phyloP scores from a whole-genome alignment of 2,113 vertebrate species.

The Pitta sordida region DNA sequence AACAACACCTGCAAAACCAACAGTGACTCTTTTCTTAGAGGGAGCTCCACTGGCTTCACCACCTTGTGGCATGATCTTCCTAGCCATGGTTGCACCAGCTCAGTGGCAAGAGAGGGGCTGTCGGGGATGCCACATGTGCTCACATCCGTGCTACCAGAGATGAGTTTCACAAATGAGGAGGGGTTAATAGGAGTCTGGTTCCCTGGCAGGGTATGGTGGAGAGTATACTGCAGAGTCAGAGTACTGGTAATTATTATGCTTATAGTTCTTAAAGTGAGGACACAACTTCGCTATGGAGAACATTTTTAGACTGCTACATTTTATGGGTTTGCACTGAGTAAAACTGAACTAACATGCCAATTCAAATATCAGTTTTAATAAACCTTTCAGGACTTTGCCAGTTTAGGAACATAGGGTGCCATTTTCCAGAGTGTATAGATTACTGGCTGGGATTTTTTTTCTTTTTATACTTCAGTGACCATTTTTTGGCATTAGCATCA shows the following conservation, averaged over 20 bases:
- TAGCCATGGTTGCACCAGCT: rapidly evolving
- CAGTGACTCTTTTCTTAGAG: not conserved
- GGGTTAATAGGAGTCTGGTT: not conserved
- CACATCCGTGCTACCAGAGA: rapidly evolving
- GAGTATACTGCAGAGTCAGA: not conserved
- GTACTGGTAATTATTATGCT: not conserved
- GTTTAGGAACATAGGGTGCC: not conserved
- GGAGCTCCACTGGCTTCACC: not conserved
- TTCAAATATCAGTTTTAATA: not conserved
- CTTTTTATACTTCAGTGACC: not conserved
- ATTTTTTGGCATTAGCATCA: not conserved
- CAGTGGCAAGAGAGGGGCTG: too few species aligned
- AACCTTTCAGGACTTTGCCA: not conserved
- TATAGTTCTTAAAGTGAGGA: not conserved
- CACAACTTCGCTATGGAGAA: not conserved
- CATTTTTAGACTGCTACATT: not conserved
- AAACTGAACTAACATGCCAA: not conserved
- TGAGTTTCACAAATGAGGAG: not conserved
- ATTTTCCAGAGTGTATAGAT: not conserved
- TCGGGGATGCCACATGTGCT: rapidly evolving
- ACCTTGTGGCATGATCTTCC: too few species aligned
- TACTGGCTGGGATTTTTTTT: not conserved
- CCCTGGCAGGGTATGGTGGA: not conserved
- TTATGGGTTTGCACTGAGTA: not conserved
- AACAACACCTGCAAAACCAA: not conserved